Conservation (phyloP, 2,888 invertebrate species). For the Drosophila setosimentum region DNA sequence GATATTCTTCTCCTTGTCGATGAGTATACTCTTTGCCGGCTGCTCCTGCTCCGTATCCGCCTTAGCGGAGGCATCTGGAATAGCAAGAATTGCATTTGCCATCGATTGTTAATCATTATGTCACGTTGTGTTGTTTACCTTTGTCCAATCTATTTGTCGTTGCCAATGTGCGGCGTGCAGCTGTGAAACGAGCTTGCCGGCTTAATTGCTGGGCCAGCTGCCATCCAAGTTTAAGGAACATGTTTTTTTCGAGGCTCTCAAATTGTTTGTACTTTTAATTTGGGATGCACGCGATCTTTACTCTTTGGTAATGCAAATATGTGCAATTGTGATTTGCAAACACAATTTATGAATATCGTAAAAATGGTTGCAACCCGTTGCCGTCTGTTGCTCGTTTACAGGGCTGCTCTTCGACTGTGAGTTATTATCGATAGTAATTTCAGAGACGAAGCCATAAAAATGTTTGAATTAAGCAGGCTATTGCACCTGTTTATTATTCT, state of each 20-base stretch:
- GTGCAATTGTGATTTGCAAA: conserved; percentile 21
- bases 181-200: conserved; percentile 40
- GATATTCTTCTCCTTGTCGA: conserved; percentile 88
- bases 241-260: conserved; percentile 22
- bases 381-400: not conserved
- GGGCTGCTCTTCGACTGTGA: conserved; percentile 1
- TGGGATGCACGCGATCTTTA: not conserved
- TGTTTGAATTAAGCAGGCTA: not conserved
- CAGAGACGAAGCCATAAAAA: not conserved
- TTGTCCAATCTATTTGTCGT: conserved; percentile 55
- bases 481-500: not conserved
- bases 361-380: conserved; percentile 28
- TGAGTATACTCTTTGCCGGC: conserved; percentile 72
- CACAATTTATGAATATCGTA: conserved; percentile 34
- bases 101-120: conserved; percentile 56
- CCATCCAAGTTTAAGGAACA: conserved; percentile 66
- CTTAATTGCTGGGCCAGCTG: conserved; percentile 53
- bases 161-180: conserved; percentile 55
- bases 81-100: not conserved
- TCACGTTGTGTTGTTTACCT: conserved; percentile 49
- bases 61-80: conserved; percentile 50
- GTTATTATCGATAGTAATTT: conserved; percentile 17
- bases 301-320: conserved; percentile 11
- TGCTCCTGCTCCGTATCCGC: conserved; percentile 13
- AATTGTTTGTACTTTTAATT: conserved; percentile 20